Evolutionary conservation across 2,797 vertebrate genomes (phyloP).

Genomic region (Gymnothorax javanicus): DNA sequence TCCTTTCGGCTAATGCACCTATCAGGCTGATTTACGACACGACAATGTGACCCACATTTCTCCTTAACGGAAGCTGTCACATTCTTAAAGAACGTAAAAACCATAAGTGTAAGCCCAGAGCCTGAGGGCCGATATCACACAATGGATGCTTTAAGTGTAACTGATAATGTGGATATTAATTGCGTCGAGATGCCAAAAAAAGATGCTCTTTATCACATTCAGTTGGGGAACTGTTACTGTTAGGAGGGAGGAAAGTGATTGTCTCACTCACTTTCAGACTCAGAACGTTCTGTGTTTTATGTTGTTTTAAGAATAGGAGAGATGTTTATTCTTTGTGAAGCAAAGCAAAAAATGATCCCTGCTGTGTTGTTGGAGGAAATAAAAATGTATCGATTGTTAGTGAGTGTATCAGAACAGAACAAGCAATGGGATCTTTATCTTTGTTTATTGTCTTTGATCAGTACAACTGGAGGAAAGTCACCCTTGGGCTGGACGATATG

Average conservation of each 20-base stretch:
- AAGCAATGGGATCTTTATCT: not conserved
- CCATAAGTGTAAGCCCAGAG: not conserved
- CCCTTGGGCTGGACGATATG: no score
- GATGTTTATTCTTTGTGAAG: not conserved
- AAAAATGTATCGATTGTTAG: not conserved
- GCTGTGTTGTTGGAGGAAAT: not conserved
- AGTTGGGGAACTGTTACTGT: not conserved
- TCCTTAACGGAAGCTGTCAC: not conserved
- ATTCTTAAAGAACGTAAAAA: not conserved
- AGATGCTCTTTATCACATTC: not conserved
- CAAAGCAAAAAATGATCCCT: not conserved
- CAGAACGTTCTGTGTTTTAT: not conserved
- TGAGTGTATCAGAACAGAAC: not conserved
- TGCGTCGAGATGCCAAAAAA: not conserved
- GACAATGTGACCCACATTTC: slow-evolving; percentile 60
- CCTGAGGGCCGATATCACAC: not conserved
- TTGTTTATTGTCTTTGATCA: no score
- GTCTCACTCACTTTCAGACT: not conserved
- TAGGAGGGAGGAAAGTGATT: not conserved
- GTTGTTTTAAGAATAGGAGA: not conserved
- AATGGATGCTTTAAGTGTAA: not conserved
- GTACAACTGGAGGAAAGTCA: no score
- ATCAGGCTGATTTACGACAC: slow-evolving; percentile 47
- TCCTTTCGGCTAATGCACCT: not conserved
- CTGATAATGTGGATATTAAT: not conserved